These are phyloP conservation scores for Discoglossus pictus DNA, from an alignment of 2,797 vertebrate genomes.

Conservation along the genomic window DNA sequence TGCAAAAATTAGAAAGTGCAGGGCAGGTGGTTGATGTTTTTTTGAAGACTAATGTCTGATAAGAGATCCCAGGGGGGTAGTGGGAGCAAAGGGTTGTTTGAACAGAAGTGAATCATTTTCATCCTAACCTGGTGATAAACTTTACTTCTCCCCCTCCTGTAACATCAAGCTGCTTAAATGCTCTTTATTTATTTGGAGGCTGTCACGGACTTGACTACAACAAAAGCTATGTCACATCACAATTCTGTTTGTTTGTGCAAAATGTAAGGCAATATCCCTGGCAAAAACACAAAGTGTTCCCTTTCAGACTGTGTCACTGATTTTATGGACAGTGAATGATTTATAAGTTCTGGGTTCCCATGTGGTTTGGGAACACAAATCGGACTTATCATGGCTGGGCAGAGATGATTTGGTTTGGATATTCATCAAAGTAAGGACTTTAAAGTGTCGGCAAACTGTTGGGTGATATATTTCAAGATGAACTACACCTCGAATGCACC, in stretches of 20 bases:
- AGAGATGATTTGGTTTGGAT: slow-evolving; percentile 56
- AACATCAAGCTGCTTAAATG: slow-evolving; percentile 56
- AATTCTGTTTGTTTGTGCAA: slow-evolving; percentile 17
- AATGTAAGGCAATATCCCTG: slow-evolving; percentile 49
- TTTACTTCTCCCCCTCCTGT: slow-evolving; percentile 57
- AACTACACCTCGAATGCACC: slow-evolving; percentile 35
- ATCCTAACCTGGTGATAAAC: slow-evolving; percentile 65
- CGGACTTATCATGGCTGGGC: slow-evolving; percentile 54
- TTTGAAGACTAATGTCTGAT: slow-evolving; percentile 67
- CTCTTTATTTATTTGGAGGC: slow-evolving; percentile 52
- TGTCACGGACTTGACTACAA: slow-evolving; percentile 24
- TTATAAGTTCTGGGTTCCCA: slow-evolving; percentile 54
- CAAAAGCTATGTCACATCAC: not conserved
- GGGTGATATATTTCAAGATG: slow-evolving; percentile 39
- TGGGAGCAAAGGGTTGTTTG: slow-evolving; percentile 66
- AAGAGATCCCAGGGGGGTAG: slow-evolving; percentile 64
- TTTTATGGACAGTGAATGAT: slow-evolving; percentile 53
- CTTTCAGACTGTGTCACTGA: slow-evolving; percentile 53
- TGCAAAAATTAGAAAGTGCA: slow-evolving; percentile 64
- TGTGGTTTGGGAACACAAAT: slow-evolving; percentile 52
- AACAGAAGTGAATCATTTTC: slow-evolving; percentile 69
- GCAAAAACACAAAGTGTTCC: slow-evolving; percentile 29
- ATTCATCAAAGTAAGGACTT: slow-evolving; percentile 58
- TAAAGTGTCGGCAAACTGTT: slow-evolving; percentile 49
- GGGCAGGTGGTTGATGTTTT: slow-evolving; percentile 69